Evolutionary conservation across 2,888 invertebrate species (phyloP).

Genomic region (Pseudolycoriella hygida): DNA sequence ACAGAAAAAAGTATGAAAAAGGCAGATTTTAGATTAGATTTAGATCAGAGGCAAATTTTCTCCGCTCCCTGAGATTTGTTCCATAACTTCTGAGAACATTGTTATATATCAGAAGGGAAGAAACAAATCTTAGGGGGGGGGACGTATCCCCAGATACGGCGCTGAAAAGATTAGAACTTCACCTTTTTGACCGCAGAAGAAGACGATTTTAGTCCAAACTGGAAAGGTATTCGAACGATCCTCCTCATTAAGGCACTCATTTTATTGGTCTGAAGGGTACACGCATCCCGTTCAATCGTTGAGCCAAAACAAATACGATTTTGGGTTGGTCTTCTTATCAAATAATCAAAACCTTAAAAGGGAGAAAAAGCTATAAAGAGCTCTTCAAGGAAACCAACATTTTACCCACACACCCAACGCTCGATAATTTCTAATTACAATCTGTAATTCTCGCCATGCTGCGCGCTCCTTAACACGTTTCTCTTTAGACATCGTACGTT

Average conservation of each 20-base stretch:
- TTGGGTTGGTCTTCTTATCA: slow-evolving; percentile 31
- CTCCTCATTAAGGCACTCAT: slow-evolving; percentile 34
- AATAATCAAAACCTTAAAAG: slow-evolving; percentile 38
- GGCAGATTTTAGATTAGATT: no score
- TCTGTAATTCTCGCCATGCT: not conserved
- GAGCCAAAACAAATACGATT: slow-evolving; percentile 35
- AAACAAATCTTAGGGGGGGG: no score
- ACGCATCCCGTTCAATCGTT: slow-evolving; percentile 28
- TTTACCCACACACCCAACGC: not conserved
- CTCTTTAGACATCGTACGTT: not conserved
- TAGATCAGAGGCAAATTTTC: no score
- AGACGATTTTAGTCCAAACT: no score
- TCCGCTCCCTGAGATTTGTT: no score
- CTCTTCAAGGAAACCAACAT: not conserved
- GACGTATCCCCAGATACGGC: no score
- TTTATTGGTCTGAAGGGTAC: slow-evolving; percentile 29
- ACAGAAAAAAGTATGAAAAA: no score
- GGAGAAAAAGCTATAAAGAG: not conserved
- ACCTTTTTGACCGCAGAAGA: no score
- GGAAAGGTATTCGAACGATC: no score
- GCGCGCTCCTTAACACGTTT: not conserved
- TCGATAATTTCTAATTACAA: not conserved
- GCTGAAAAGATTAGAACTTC: no score
- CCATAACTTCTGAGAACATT: no score
- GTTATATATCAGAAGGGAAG: no score